A percentile compares a stretch with the other conserved stretches of the same genome.
Evolutionary conservation across 2,113 vertebrate species (phyloP).

Genomic region (Entomyzon cyanotis): DNA sequence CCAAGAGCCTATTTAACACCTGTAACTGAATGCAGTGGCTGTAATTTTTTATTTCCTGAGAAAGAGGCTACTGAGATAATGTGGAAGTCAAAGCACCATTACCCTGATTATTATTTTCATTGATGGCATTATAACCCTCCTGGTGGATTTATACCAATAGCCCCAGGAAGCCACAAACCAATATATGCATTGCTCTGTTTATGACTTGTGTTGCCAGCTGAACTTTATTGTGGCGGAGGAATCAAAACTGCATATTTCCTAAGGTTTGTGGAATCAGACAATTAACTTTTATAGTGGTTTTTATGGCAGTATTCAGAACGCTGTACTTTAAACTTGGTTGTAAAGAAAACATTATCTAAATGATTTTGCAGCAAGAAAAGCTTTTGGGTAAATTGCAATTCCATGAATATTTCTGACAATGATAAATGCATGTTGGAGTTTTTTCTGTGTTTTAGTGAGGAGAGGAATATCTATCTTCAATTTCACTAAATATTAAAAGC

Average conservation of each 20-base stretch:
- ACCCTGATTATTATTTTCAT: neutral
- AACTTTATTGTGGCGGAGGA: rapidly evolving
- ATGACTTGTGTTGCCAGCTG: neutral
- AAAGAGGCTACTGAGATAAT: neutral
- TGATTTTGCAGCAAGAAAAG: neutral
- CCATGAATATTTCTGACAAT: neutral
- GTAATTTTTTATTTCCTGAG: neutral
- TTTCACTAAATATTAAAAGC: neutral
- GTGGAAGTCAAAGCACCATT: neutral
- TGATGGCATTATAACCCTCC: neutral
- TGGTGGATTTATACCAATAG: neutral
- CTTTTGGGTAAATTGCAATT: neutral
- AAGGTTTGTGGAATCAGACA: neutral
- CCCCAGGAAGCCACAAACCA: neutral
- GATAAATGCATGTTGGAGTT: neutral
- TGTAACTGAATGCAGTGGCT: neutral
- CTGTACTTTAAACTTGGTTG: neutral
- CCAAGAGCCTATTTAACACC: neutral
- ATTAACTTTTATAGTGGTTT: neutral
- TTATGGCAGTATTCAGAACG: neutral
- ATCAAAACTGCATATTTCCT: neutral
- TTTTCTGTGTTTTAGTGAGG: neutral
- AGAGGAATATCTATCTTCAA: neutral
- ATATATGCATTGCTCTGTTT: neutral
- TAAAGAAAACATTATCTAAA: neutral